Base-by-base conservation (phyloP, 2,797 vertebrate species). In the Gymnopithys bicolor region DNA sequence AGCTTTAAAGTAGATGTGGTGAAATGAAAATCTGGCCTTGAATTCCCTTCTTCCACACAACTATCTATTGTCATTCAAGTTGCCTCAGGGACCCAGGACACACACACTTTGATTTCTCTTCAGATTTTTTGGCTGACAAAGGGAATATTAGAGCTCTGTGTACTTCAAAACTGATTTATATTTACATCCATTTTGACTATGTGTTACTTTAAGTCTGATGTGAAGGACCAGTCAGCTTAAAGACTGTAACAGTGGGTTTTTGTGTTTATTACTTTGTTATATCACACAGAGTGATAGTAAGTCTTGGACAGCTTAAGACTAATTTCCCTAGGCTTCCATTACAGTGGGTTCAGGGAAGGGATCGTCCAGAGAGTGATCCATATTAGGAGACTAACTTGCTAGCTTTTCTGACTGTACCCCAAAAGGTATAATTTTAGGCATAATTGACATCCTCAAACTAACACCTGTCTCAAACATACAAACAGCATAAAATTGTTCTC, bases 401-500 rank as follows among this genome's bases (percentile, higher is more conserved):
- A 76, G 10, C 8, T 84, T 87, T 82, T 82, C 35, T 87, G 53
- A 73, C 23, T 52, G 52, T 70, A 25, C 63, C 51, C 16, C 37
- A 24, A 73, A 73, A 56, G 63, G 12, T 30, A 76, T 46, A 10
- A 30, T 83, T 77, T 92, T 63, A 74, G 87, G 71, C 82, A 19
- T 90, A 90, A 86, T 46, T 83, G 81, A 76, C 64, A 55, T 64
- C 49, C 35, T 93, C 70, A 93, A 93, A 94, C 48, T 87, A 93
- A 58, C 88, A 87, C 16, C 35, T 93, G 55, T 56, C 63, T 92
- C 48, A 79, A 78, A 75, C 6, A 46, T 27, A 84, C 12, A 75
- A 52, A 70, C 33, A 2, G 1, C 10, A 76, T 49, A 89, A 82
- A 81, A 84, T 41, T 39, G 30, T 48, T 79, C 32, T 89, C 63